phyloP scores from a whole-genome alignment of 92 coral and sea anemone species.

The Galaxea fascicularis region DNA sequence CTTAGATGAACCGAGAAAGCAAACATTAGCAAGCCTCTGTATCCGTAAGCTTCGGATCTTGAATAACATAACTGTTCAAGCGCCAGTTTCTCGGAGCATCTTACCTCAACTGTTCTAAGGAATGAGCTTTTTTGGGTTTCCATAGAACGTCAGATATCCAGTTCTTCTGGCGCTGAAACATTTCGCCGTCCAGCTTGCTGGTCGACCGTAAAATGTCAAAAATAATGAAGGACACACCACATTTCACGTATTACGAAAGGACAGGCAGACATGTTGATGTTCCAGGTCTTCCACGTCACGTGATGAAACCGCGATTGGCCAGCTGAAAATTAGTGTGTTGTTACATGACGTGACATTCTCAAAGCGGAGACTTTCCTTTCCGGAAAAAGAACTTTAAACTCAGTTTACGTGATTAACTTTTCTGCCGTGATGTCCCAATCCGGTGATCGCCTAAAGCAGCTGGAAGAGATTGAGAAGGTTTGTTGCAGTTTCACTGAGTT shows the following conservation, averaged over 20 bases:
- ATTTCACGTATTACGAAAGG: slow-evolving; percentile 1
- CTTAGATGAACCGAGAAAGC: not conserved
- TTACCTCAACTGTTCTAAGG: slow-evolving; percentile 94
- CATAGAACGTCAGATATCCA: slow-evolving; percentile 99
- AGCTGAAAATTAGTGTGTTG: slow-evolving; percentile 46
- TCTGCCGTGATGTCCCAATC: slow-evolving; percentile 83
- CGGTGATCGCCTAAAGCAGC: slow-evolving; percentile 90
- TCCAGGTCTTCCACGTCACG: slow-evolving; percentile 85
- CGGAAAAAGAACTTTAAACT: too few relatives aligned
- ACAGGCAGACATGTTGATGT: slow-evolving; percentile 89
- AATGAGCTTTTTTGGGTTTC: slow-evolving; percentile 98
- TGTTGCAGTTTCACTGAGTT: not conserved
- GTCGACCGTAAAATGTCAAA: slow-evolving; percentile 10
- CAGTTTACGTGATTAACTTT: not conserved
- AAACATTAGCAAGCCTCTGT: not conserved
- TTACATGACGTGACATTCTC: slow-evolving; percentile 6
- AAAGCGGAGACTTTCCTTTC: too few relatives aligned
- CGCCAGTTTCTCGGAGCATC: not conserved
- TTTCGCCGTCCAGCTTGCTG: slow-evolving; percentile 58
- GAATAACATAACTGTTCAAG: too few relatives aligned
- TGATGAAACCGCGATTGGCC: slow-evolving; percentile 69
- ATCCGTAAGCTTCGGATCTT: too few relatives aligned
- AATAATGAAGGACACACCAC: slow-evolving; percentile 32
- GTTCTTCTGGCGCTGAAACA: slow-evolving; percentile 99
- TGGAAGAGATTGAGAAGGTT: slow-evolving; percentile 96